Evolutionary conservation across 92 coral and sea anemone genomes (phyloP).

Genomic region (Heteractis magnifica): DNA sequence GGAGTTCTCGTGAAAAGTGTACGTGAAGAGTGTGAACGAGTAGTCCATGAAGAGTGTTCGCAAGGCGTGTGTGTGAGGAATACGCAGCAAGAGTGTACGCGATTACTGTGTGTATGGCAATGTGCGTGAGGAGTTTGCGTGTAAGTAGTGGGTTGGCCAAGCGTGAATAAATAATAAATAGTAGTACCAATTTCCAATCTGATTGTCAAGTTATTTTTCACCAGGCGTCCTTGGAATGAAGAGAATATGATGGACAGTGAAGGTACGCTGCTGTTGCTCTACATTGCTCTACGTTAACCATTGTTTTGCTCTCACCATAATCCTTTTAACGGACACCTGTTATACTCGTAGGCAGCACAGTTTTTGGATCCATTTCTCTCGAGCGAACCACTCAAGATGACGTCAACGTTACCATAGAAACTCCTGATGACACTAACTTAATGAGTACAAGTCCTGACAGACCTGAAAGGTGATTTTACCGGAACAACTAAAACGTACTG

Average conservation of each 20-base stretch:
- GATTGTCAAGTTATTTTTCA: not conserved
- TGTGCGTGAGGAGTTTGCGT: no score
- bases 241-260: constrained; percentile 27
- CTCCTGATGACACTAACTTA: not conserved
- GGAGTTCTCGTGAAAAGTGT: no score
- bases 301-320: not conserved
- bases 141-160: no score
- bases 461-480: constrained; percentile 11
- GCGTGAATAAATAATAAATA: not conserved
- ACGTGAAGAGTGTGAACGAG: no score
- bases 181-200: not conserved
- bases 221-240: constrained; percentile 38
- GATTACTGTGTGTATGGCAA: no score
- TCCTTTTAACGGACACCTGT: not conserved
- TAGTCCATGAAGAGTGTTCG: no score
- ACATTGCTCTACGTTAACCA: not conserved
- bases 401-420: constrained; percentile 12
- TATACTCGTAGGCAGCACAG: constrained; percentile 17
- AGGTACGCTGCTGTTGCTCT: constrained; percentile 9
- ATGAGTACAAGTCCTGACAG: constrained; percentile 12
- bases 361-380: constrained; percentile 28
- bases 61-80: no score
- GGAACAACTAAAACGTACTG: not conserved
- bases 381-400: constrained; percentile 31
- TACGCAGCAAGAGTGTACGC: no score